Evolutionary conservation across 2,113 vertebrate genomes (phyloP), one percentile per base, ranked within the genome.

Genomic region (Eretmochelys imbricata): DNA sequence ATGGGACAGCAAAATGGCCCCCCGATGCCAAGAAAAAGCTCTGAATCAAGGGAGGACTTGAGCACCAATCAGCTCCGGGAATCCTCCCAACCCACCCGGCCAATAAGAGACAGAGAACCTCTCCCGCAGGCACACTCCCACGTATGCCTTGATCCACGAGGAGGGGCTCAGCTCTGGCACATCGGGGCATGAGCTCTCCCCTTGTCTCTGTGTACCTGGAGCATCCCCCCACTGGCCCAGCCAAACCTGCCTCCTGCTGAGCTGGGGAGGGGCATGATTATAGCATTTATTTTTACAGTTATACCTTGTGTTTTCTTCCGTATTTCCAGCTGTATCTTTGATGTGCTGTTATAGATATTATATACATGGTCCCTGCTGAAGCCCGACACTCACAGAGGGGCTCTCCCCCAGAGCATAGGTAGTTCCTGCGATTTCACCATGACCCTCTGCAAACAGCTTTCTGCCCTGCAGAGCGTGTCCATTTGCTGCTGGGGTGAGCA

Each of bases 341-440:
- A n/a, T 19, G 65, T 69, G 35, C 35, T 19, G 5, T 9, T n/a
- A 17, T 20, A 69, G 42, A 27, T 5, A 4, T 89, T 87, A 38
- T 0, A n/a, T 11, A 24, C 5, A 4, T 0, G 31, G 8, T 1
- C 85, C 87, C 72, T 84, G 42, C 50, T 29, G 53, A 55, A 83
- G 49, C 35, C 72, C 10, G 0, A 27, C 38, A 49, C 72, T 69
- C 78, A 4, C 12, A 3, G 38, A 4, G 29, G 53, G 88, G 29
- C 38, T 19, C 84, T 87, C 84, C 76, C 80, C 78, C 57, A 13
- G 80, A 89, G 80, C 76, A 65, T 17, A 80, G 54, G 57, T 22
- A 87, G 75, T 82, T 89, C 57, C 85, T 90, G 25, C 50, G n/a
- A 76, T 42, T 53, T 90, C 80, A n/a, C 38, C 87, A 9, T 3